Evolutionary conservation across 2,797 vertebrate species (phyloP).

Genomic region (Cyprinodon diabolis): DNA sequence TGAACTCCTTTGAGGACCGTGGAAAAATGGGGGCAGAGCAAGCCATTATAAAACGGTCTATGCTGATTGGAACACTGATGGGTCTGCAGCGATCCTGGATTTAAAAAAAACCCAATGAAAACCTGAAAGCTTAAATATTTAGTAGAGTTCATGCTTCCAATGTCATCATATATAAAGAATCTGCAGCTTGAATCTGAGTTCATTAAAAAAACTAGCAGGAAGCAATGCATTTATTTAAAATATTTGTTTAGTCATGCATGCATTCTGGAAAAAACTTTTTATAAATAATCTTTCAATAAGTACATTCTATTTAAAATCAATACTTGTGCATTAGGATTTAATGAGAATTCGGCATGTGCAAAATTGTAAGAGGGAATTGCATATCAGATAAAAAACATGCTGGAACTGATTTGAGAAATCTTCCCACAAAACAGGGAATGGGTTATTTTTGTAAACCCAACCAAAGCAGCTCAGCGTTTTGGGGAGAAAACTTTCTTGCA

Average conservation of each 20-base stretch:
- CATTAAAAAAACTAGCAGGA: neutral
- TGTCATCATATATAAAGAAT: neutral
- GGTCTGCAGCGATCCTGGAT: neutral
- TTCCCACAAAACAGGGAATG: neutral
- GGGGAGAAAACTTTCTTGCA: neutral
- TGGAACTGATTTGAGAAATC: neutral
- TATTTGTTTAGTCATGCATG: neutral
- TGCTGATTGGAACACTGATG: constrained; percentile 1
- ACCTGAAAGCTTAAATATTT: neutral
- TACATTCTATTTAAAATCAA: neutral
- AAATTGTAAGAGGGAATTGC: no score
- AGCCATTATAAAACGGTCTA: constrained; percentile 27
- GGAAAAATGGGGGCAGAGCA: constrained; percentile 33
- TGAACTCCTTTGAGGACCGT: constrained; percentile 62
- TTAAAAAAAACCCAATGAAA: neutral
- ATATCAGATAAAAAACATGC: no score
- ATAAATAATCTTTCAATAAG: no score
- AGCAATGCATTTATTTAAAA: neutral
- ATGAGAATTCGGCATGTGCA: neutral
- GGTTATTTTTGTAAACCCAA: neutral
- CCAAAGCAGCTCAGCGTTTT: constrained; percentile 14
- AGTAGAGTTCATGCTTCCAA: neutral
- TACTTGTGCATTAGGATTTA: neutral
- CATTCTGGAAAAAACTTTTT: neutral
- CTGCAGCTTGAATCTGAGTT: neutral